Evolutionary conservation across 2,113 vertebrate species (phyloP), one percentile per base, ranked within the genome.

Genomic region (Clinocottus analis): DNA sequence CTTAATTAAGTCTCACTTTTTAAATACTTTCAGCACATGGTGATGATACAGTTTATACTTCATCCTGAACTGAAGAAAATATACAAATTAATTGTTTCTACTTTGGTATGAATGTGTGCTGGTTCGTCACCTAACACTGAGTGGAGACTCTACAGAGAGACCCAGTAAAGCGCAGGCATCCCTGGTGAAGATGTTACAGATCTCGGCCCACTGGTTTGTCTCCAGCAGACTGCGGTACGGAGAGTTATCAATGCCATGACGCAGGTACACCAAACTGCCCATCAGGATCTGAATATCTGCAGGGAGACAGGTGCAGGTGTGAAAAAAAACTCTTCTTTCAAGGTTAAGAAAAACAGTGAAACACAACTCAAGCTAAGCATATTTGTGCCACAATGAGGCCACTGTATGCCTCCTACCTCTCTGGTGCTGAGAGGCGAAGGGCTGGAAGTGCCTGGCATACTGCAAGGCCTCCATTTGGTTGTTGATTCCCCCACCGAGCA

Each of bases 251-350:
- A 97, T 95, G 77, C 97, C 97, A n/a, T 97, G 95, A 23, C 96
- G 95, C 73, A 97, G 91, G 90, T 97, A 97, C n/a, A 97, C 97
- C 72, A 97, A 92, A 58, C 96, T 97, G 80, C 97, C 97, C 97
- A 97, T 97, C 88, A 97, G 93, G 84, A 96, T 96, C 94, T 97
- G 97, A 86, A 97, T 97, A 90, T 97, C 97, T 97, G 78, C 37
- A 74, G 25, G 12, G 4, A 56, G 33, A 49, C 68, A 35, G 79
- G 23, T 19, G 69, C 2, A 43, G 8, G 53, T 45, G 5, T 29
- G 16, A 19, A 58, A 63, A 63, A 60, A 2, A 21, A 72, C 33
- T 33, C 12, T 12, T 53, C 2, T 25, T 53, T 53, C 3, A 53
- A 53, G 51, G 51, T 53, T 27, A 19, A 41, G 4, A 6, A 29